phyloP scores from a whole-genome alignment of 2,113 vertebrate species.

The Microcebus murinus region DNA sequence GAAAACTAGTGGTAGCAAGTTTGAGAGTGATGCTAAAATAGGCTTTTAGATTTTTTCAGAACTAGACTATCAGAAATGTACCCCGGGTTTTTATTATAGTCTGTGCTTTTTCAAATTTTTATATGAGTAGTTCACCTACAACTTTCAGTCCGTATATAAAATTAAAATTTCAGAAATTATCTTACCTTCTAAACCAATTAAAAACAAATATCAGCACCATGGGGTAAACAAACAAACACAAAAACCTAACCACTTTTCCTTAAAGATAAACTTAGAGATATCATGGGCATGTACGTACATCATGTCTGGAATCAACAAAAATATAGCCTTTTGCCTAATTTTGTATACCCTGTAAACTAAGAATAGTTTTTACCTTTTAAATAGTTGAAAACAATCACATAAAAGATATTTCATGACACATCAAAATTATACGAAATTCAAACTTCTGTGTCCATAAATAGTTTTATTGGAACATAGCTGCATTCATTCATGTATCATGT shows the following conservation, averaged over 20 bases:
- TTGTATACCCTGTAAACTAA: background rate
- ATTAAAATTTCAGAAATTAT: slow-evolving; percentile 22
- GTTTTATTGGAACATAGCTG: background rate
- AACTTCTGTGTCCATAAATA: background rate
- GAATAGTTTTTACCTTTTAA: background rate
- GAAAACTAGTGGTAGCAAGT: background rate
- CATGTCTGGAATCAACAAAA: background rate
- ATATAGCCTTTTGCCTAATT: background rate
- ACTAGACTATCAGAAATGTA: background rate
- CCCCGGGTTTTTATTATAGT: background rate
- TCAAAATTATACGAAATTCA: background rate
- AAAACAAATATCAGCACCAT: background rate
- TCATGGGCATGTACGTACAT: too few relatives aligned
- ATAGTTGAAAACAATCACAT: background rate
- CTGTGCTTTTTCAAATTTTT: background rate
- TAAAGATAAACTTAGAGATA: background rate
- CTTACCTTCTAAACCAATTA: background rate
- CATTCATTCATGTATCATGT: background rate
- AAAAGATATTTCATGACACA: background rate
- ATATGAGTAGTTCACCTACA: background rate
- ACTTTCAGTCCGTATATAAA: background rate
- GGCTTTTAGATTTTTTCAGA: background rate
- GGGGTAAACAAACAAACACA: background rate
- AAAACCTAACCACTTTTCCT: background rate
- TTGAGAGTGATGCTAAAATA: background rate